Evolutionary conservation across 2,797 vertebrate genomes (phyloP).

Genomic region (Anguilla megastoma): DNA sequence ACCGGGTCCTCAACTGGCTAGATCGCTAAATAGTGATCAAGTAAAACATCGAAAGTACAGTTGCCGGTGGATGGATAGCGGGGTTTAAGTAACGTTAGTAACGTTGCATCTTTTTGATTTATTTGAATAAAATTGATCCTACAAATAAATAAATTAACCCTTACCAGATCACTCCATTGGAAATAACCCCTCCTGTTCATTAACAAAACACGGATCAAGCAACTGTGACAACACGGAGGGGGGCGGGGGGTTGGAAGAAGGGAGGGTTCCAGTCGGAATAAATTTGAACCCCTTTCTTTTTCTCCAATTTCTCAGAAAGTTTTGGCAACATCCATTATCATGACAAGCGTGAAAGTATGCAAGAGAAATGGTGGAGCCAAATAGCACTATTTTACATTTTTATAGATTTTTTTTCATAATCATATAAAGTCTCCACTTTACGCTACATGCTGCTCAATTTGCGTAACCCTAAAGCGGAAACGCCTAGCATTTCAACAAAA

Average conservation of each 20-base stretch:
- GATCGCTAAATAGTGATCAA: slow-evolving; percentile 39
- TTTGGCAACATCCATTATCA: background rate
- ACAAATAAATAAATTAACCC: slow-evolving; percentile 38
- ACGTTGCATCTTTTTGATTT: background rate
- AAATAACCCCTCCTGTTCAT: slow-evolving; percentile 51
- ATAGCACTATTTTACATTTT: background rate
- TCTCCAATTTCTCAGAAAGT: slow-evolving; percentile 39
- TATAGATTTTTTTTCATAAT: background rate
- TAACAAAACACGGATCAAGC: slow-evolving; percentile 67
- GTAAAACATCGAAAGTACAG: background rate
- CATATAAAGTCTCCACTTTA: background rate
- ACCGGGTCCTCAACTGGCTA: slow-evolving; percentile 26
- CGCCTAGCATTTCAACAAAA: background rate
- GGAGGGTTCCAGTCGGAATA: slow-evolving; percentile 32
- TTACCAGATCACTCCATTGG: slow-evolving; percentile 68
- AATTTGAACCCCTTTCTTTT: slow-evolving; percentile 25
- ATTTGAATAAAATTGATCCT: background rate
- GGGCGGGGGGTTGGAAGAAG: slow-evolving; percentile 16
- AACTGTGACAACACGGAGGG: slow-evolving; percentile 36
- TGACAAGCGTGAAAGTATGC: background rate
- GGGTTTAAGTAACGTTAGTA: background rate
- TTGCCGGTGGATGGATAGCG: no score
- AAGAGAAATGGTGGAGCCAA: slow-evolving; percentile 3
- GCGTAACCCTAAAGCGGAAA: slow-evolving; percentile 14
- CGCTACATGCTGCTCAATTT: slow-evolving; percentile 21